phyloP scores from a whole-genome alignment of 2,888 invertebrate genomes.

The Orthosia cruda region DNA sequence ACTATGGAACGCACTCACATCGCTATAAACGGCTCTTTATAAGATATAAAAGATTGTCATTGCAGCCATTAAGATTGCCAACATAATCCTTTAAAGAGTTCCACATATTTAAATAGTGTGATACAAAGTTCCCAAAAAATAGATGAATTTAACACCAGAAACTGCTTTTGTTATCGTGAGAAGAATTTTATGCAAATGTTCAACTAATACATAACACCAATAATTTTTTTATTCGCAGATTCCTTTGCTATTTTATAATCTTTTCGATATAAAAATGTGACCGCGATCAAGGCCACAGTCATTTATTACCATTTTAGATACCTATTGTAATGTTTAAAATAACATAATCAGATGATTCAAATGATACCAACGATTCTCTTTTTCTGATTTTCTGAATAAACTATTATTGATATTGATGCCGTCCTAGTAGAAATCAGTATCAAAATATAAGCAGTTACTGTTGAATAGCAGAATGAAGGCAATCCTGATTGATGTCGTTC shows the following conservation, averaged over 20 bases:
- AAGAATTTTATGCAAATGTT: conserved; percentile 22
- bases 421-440: conserved; percentile 37
- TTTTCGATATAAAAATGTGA: conserved; percentile 17
- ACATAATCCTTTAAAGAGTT: background rate
- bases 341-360: conserved; percentile 7
- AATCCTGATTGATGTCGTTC: conserved; percentile 87
- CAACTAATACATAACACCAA: conserved; percentile 3
- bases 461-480: conserved; percentile 71
- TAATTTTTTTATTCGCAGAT: conserved; percentile 8
- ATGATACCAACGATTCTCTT: too few species aligned
- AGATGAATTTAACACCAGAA: conserved; percentile 13
- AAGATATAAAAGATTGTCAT: conserved; percentile 26
- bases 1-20: conserved; percentile 76
- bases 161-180: background rate
- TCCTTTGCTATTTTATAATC: conserved; percentile 18
- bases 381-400: too few species aligned
- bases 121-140: conserved; percentile 1
- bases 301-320: conserved; percentile 16
- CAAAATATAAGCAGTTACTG: conserved; percentile 75
- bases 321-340: conserved; percentile 14
- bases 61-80: conserved; percentile 2
- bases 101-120: background rate
- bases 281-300: conserved; percentile 54
- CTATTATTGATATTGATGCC: background rate
- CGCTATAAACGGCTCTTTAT: conserved; percentile 55